Conservation (phyloP, 1,140 invertebrate species). For the Aphelinus atriplicis region DNA sequence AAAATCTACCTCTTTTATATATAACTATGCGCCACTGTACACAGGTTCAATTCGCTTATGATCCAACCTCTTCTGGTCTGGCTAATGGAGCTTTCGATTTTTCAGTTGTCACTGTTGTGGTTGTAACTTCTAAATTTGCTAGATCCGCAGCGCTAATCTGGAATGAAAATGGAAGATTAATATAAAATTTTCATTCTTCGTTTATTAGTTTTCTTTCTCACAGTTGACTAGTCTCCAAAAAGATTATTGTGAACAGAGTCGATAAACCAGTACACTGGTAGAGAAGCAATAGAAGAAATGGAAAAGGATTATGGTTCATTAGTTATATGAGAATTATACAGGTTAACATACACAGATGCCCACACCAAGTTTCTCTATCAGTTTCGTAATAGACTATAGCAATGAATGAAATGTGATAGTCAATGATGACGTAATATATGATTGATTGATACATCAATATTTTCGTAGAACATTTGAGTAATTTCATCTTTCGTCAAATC, state of each 20-base stretch:
- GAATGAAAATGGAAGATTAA: slow-evolving; percentile 30
- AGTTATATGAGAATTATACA: not conserved
- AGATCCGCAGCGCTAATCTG: slow-evolving; percentile 64
- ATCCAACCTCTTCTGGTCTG: slow-evolving; percentile 62
- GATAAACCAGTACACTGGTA: not conserved
- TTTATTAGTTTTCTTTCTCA: too few species aligned
- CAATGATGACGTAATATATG: not conserved
- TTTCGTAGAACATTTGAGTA: too few species aligned
- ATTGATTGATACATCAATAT: too few species aligned
- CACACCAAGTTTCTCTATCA: slow-evolving; percentile 13
- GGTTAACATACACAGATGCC: slow-evolving; percentile 15
- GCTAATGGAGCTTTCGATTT: slow-evolving; percentile 62
- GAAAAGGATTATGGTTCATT: not conserved
- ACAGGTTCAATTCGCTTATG: slow-evolving; percentile 48
- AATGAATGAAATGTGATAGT: not conserved
- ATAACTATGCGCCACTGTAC: slow-evolving; percentile 45
- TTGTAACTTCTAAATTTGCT: slow-evolving; percentile 61
- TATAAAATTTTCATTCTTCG: too few species aligned
- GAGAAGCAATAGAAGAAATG: slow-evolving; percentile 7
- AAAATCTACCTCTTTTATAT: slow-evolving; percentile 39
- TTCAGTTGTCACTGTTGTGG: slow-evolving; percentile 64
- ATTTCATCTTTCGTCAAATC: too few species aligned
- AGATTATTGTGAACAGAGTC: too few species aligned
- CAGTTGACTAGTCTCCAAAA: too few species aligned
- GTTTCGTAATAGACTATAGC: not conserved